Evolutionary conservation across 2,888 invertebrate species (phyloP), one percentile per base, ranked within the genome.

Genomic region (Ceramica pisi): DNA sequence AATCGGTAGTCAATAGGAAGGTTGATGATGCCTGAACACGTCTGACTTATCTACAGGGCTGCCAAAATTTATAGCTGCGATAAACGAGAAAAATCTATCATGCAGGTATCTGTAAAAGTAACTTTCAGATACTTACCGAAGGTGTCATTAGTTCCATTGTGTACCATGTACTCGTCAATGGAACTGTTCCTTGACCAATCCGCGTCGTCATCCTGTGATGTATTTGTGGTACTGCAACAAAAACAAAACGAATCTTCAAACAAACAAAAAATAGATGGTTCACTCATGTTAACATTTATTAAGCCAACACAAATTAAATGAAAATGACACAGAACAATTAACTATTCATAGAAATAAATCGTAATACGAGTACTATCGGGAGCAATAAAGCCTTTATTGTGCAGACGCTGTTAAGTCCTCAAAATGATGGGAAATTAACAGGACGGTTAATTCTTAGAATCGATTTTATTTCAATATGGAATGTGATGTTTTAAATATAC

Each of bases 161-260:
- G 90, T 64, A 86, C 85, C 9, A 91, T 86, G 73, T 92, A 94
- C 68, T 93, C 92, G 51, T 93, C 91, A 38, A 94, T 89, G 0
- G 93, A 84, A 23, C 89, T 61, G 78, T 93, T 95, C 76, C 90
- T 89, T n/a, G 92, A 59, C 95, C 95, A 96, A 70, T 95, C 95
- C 23, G 95, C 82, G 60, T 95, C 95, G 71, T 96, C 95, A 57
- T 95, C 95, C 89, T 93, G 94, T 50, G 92, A 87, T 23, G 93
- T 87, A 84, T 89, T 93, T 68, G 93, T 88, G 69, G 93, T 85
- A 81, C 95, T 96, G 92, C 31, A 94, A 94, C 87, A 91, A 92
- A 84, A 72, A 21, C n/a, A 68, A 78, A 67, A 66, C 67, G 35
- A 68, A 67, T 65, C 4, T 59, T 72, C 19, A 16, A 59, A 70